phyloP scores from a whole-genome alignment of 2,888 invertebrate genomes.

The Agonopterix heracliana region DNA sequence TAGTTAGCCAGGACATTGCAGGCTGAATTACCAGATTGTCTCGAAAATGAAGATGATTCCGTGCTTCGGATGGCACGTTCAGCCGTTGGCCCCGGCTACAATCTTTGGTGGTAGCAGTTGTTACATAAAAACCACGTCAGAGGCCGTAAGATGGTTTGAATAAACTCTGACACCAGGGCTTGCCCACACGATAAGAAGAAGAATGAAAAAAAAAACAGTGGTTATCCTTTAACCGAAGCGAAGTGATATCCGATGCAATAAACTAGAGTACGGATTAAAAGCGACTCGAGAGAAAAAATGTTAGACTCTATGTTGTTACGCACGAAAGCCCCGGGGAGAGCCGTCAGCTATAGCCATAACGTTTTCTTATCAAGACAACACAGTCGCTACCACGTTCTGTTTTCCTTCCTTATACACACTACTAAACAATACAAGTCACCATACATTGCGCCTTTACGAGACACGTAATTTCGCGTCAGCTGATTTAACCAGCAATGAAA shows the following conservation, averaged over 20 bases:
- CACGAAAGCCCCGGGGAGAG: slow-evolving; percentile 43
- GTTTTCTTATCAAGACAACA: slow-evolving; percentile 58
- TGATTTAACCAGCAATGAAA: too few relatives aligned
- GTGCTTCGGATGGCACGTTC: too few relatives aligned
- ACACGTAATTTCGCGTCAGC: not conserved
- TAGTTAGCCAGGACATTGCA: too few relatives aligned
- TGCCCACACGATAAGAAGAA: too few relatives aligned
- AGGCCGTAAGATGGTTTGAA: too few relatives aligned
- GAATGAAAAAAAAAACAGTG: too few relatives aligned
- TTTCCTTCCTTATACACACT: slow-evolving; percentile 9
- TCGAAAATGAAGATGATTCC: too few relatives aligned
- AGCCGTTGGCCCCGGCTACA: too few relatives aligned
- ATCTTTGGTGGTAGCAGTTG: too few relatives aligned
- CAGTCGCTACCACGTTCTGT: slow-evolving; percentile 30
- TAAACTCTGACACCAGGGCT: too few relatives aligned
- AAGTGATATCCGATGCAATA: slow-evolving; percentile 28
- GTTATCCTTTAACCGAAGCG: not conserved
- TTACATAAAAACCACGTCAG: too few relatives aligned
- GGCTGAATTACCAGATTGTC: too few relatives aligned
- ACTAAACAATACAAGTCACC: slow-evolving; percentile 14
- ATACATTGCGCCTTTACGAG: slow-evolving; percentile 16
- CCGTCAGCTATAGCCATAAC: slow-evolving; percentile 51
- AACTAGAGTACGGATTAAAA: slow-evolving; percentile 51
- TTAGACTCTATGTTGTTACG: slow-evolving; percentile 39
- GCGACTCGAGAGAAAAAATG: slow-evolving; percentile 36